These are phyloP conservation scores for Heliconius hortense DNA, from an alignment of 2,888 invertebrate species.

Conservation along the genomic window DNA sequence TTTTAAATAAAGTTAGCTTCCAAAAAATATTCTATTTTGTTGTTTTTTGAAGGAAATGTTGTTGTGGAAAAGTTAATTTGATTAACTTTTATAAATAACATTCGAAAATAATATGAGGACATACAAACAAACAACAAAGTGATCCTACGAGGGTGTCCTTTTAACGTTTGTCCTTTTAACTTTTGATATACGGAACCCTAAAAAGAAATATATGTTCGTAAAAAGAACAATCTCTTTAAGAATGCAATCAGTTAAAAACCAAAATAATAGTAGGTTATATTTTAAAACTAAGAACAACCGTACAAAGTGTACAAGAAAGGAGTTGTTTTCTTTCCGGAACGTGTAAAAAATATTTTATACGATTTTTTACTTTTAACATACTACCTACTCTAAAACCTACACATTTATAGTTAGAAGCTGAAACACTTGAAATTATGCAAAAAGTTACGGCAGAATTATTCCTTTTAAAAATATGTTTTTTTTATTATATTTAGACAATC, in stretches of 20 bases:
- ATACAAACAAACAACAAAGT: no score
- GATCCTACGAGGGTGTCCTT: no score
- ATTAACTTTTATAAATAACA: no score
- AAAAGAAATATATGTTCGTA: not conserved
- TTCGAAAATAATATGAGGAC: no score
- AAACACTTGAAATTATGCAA: constrained; percentile 1
- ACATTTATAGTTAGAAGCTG: not conserved
- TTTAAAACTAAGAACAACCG: not conserved
- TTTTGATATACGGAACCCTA: not conserved
- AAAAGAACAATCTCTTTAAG: not conserved
- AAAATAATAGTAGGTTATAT: not conserved
- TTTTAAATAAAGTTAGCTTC: no score
- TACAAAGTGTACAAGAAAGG: constrained; percentile 11
- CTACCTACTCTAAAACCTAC: not conserved
- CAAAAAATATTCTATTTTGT: no score
- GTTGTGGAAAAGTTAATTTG: no score
- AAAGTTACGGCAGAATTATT: not conserved
- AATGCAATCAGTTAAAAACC: not conserved
- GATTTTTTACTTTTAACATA: constrained; percentile 10
- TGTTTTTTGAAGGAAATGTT: no score
- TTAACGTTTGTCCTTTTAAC: no score
- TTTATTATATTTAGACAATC: constrained; percentile 3
- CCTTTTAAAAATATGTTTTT: no score
- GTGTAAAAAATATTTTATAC: no score
- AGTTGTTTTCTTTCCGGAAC: not conserved